Percentiles rank a stretch among this genome's conserved stretches.
These are phyloP conservation scores for Phodopus roborovskii DNA, from an alignment of 2,113 vertebrate species.

Conservation along the genomic window DNA sequence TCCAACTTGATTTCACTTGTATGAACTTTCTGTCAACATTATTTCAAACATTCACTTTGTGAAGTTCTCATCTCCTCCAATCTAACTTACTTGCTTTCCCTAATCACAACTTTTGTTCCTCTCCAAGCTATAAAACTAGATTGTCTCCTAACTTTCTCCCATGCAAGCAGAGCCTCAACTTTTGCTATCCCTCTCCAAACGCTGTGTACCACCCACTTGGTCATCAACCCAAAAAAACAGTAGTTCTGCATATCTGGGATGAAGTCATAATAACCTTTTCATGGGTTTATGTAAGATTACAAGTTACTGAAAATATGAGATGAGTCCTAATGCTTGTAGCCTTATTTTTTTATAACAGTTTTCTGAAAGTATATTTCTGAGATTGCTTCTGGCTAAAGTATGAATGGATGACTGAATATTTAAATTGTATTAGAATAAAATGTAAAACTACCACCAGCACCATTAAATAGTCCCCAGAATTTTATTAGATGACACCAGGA, in stretches of 20 bases:
- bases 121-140: background rate
- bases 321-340: background rate
- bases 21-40: conserved; percentile 6
- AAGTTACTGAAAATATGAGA: background rate
- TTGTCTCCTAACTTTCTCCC: background rate
- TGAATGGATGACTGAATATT: conserved; percentile 3
- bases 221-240: background rate
- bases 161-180: background rate
- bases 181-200: background rate
- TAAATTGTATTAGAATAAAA: background rate
- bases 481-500: background rate
- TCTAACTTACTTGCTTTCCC: background rate
- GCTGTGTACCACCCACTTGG: background rate
- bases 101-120: background rate
- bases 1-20: background rate
- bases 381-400: conserved; percentile 1
- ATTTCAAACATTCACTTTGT: conserved; percentile 24
- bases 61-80: background rate
- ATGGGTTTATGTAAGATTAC: background rate
- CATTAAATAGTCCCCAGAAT: background rate
- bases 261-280: background rate
- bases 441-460: background rate
- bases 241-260: background rate
- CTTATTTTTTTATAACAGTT: background rate
- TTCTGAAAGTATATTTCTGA: background rate